These are phyloP conservation scores for Polyergus mexicanus DNA, from an alignment of 1,140 invertebrate genomes.

Conservation along the genomic window DNA sequence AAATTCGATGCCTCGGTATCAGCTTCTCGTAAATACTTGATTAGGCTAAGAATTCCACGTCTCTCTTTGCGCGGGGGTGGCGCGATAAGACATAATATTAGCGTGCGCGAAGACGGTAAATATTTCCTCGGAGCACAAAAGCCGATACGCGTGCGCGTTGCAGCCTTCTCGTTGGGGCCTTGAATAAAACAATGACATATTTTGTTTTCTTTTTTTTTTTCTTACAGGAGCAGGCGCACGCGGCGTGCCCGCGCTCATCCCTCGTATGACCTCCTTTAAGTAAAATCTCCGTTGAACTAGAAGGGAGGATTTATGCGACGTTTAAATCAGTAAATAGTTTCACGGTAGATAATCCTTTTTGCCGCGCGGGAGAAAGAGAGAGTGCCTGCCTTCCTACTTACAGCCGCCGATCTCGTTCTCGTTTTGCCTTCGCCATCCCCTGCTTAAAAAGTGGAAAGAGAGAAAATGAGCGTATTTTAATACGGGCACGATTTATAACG, in stretches of 20 bases:
- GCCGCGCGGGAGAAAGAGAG: constrained; percentile 11
- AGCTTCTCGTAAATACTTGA: constrained; percentile 67
- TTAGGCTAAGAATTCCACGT: constrained; percentile 13
- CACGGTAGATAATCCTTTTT: constrained; percentile 66
- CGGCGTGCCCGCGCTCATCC: background rate
- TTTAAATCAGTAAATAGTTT: constrained; percentile 76
- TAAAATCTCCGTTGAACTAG: constrained; percentile 71
- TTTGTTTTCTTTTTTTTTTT: too few species aligned
- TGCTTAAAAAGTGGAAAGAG: background rate
- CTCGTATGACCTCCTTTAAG: constrained; percentile 31
- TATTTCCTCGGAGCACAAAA: constrained; percentile 57
- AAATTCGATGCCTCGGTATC: constrained; percentile 42
- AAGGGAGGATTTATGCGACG: constrained; percentile 68
- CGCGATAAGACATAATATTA: constrained; percentile 49
- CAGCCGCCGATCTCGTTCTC: constrained; percentile 23
- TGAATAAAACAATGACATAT: constrained; percentile 75
- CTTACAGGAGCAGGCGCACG: constrained; percentile 33
- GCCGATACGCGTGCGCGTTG: constrained; percentile 50
- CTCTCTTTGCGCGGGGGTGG: constrained; percentile 6
- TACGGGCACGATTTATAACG: constrained; percentile 45
- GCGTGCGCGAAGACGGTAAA: constrained; percentile 72
- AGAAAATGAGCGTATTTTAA: constrained; percentile 35
- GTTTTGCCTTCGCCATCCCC: too few species aligned
- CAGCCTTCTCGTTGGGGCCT: constrained; percentile 39
- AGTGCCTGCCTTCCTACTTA: constrained; percentile 39